These are phyloP conservation scores for Drosophila formosana DNA, from an alignment of 2,888 invertebrate genomes.

Conservation along the genomic window DNA sequence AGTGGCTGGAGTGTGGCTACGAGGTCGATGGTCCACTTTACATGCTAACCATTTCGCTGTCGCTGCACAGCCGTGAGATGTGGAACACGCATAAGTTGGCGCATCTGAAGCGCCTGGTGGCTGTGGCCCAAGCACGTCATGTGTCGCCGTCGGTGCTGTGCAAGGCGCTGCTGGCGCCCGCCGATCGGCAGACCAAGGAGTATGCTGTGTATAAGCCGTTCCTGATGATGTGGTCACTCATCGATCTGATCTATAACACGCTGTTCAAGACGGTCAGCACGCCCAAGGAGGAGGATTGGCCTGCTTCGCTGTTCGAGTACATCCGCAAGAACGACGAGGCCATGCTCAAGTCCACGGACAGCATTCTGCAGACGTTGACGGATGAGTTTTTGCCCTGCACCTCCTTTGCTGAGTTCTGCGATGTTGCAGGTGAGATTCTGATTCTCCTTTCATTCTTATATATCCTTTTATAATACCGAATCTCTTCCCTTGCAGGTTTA, in stretches of 20 bases:
- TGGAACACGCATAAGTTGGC: slow-evolving; percentile 91
- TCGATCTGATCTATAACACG: slow-evolving; percentile 93
- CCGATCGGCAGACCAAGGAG: slow-evolving; percentile 87
- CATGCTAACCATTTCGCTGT: slow-evolving; percentile 92
- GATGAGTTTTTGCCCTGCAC: slow-evolving; percentile 96
- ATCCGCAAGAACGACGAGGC: slow-evolving; percentile 97
- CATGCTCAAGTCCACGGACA: slow-evolving; percentile 94
- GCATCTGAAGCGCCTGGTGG: slow-evolving; percentile 91
- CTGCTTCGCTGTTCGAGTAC: slow-evolving; percentile 94
- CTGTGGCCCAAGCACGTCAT: slow-evolving; percentile 92
- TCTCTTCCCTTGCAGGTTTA: slow-evolving; percentile 69
- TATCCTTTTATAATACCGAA: not conserved
- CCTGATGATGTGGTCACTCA: slow-evolving; percentile 93
- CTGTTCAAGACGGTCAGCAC: slow-evolving; percentile 94
- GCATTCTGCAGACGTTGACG: slow-evolving; percentile 92
- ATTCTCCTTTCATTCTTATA: not conserved
- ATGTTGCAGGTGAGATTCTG: slow-evolving; percentile 90
- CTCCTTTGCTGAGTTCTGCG: slow-evolving; percentile 96
- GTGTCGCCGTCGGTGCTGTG: slow-evolving; percentile 86
- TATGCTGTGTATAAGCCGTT: slow-evolving; percentile 94
- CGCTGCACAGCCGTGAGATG: slow-evolving; percentile 91
- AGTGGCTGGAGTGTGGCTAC: slow-evolving; percentile 92
- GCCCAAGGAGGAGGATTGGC: slow-evolving; percentile 94
- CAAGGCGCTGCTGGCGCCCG: slow-evolving; percentile 85
- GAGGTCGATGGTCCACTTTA: slow-evolving; percentile 97